phyloP scores from a whole-genome alignment of 1,140 invertebrate genomes.

The Prorops nasuta region DNA sequence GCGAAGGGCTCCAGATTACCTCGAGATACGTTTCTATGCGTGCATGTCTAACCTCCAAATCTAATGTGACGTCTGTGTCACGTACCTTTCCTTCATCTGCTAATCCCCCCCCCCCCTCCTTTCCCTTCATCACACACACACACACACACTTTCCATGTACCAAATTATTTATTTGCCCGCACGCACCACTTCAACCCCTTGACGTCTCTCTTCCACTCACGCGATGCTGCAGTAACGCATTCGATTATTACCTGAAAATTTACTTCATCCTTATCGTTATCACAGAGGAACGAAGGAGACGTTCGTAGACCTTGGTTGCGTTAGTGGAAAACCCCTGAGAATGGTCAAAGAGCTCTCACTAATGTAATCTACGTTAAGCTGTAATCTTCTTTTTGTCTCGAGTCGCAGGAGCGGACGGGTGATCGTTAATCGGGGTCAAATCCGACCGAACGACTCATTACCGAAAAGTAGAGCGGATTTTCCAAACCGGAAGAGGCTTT shows the following conservation, averaged over 20 bases:
- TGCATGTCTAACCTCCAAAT: conserved; percentile 49
- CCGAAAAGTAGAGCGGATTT: conserved; percentile 34
- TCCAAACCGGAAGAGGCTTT: conserved; percentile 1
- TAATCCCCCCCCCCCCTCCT: conserved; percentile 9
- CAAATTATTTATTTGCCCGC: too few relatives aligned
- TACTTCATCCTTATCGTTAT: too few relatives aligned
- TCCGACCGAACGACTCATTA: conserved; percentile 19
- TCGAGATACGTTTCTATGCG: conserved; percentile 48
- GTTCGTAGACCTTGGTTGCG: too few relatives aligned
- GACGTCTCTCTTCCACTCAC: too few relatives aligned
- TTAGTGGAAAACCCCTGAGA: too few relatives aligned
- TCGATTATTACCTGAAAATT: too few relatives aligned
- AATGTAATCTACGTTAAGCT: too few relatives aligned
- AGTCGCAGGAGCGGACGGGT: background rate
- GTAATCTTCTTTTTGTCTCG: conserved; percentile 17
- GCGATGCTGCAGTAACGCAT: too few relatives aligned
- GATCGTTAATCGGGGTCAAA: conserved; percentile 17
- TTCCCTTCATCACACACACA: conserved; percentile 1
- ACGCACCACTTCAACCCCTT: too few relatives aligned
- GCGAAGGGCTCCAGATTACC: conserved; percentile 34
- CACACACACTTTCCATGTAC: conserved; percentile 6
- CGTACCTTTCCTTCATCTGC: conserved; percentile 25
- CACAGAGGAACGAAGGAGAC: too few relatives aligned
- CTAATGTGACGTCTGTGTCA: conserved; percentile 55
- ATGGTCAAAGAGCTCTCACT: too few relatives aligned